Conservation (phyloP, 1,140 invertebrate species). For the Drosophila arizonae region DNA sequence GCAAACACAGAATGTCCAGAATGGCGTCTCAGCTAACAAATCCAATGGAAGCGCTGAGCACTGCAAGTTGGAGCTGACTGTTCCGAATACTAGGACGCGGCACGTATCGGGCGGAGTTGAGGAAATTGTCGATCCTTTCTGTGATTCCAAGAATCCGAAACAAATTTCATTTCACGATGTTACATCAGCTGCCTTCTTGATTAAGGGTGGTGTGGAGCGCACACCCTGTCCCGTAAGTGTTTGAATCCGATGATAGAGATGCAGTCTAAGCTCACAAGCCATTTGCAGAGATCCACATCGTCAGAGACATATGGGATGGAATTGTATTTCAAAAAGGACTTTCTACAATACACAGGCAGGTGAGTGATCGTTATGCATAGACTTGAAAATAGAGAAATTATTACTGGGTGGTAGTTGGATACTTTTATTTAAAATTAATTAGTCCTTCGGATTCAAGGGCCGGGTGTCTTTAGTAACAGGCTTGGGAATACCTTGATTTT, state of each 20-base stretch:
- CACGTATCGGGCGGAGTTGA: slow-evolving; percentile 53
- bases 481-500: too few relatives aligned
- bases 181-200: slow-evolving; percentile 94
- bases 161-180: slow-evolving; percentile 93
- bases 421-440: too few relatives aligned
- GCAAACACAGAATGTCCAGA: slow-evolving; percentile 40
- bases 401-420: too few relatives aligned
- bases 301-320: slow-evolving; percentile 91
- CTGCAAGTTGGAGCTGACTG: slow-evolving; percentile 10
- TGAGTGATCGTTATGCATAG: slow-evolving; percentile 69
- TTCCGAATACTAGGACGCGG: slow-evolving; percentile 7
- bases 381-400: too few relatives aligned
- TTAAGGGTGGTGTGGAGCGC: slow-evolving; percentile 90
- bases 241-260: neutral
- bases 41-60: slow-evolving; percentile 13
- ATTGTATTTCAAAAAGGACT: slow-evolving; percentile 96
- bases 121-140: slow-evolving; percentile 83
- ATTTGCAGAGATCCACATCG: slow-evolving; percentile 87
- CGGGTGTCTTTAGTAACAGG: too few relatives aligned
- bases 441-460: too few relatives aligned
- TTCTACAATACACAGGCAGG: slow-evolving; percentile 95
- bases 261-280: neutral
- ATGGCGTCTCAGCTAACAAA: neutral
- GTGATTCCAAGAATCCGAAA: slow-evolving; percentile 90
- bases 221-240: slow-evolving; percentile 92